Base-by-base conservation (phyloP, 2,888 invertebrate genomes). In the Mythimna loreyi region DNA sequence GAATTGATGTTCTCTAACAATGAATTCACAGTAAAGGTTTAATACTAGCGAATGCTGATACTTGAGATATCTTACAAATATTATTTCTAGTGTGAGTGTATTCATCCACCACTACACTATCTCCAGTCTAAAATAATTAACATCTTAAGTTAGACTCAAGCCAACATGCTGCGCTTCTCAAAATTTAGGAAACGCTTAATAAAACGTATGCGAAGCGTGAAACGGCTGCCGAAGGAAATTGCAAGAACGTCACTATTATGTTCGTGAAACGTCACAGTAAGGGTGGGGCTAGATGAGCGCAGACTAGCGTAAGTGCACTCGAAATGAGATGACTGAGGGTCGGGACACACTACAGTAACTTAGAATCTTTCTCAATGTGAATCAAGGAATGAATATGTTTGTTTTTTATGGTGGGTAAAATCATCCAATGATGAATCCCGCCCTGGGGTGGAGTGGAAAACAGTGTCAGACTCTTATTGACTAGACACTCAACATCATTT, bases 141-240 rank as follows among this genome's bases (percentile, higher is more conserved):
- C 62, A 33, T 63, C 47, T 66, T 36, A 62, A 43, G 21, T 53
- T 59, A 25, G 59, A 64, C 53, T 36, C 47, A n/a, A 23, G 33
- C 25, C 25, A 50, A 68, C 55, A 40, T 21, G 49, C 58, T 63
- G 63, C 65, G 62, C 56, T 62, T 58, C 68, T 62, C 62, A 67
- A 61, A 75, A 55, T 80, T 74, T 57, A 71, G 70, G 75, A 76
- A 72, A 67, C 50, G 61, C 57, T 68, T 82, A 72, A 80, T 82
- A 81, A 75, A 82, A 81, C 56, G 68, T 58, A 62, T 60, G 43
- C 36, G 70, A 66, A 64, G 76, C 80, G 68, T 71, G 61, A 76
- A 81, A 71, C 72, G 62, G 58, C 25, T 61, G 63, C n/a, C 71
- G 66, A 55, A 59, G 68, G 79, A 82, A 82, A 81, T 78, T 81